These are phyloP conservation scores for Homalodisca vitripennis DNA, from an alignment of 1,140 invertebrate species.

Conservation along the genomic window DNA sequence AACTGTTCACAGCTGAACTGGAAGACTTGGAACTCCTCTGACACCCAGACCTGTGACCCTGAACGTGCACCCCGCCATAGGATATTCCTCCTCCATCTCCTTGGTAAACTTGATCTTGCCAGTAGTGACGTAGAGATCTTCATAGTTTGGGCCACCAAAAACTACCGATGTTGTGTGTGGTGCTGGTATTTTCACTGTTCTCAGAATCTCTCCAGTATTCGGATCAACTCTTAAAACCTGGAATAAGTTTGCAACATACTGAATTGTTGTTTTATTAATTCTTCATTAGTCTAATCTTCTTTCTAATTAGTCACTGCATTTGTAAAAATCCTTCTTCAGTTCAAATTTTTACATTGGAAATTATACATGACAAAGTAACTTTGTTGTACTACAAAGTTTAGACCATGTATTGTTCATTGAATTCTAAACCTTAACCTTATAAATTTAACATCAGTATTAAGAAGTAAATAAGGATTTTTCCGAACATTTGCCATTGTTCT, in stretches of 20 bases:
- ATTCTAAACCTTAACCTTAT: too few relatives aligned
- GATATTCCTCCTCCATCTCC: constrained; percentile 33
- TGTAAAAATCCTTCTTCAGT: too few relatives aligned
- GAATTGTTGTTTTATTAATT: too few relatives aligned
- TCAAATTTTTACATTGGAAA: too few relatives aligned
- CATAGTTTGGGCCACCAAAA: constrained; percentile 74
- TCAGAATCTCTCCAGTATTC: constrained; percentile 53
- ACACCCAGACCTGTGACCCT: constrained; percentile 46
- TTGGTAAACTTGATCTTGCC: constrained; percentile 48
- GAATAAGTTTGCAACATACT: background rate
- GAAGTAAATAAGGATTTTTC: too few relatives aligned
- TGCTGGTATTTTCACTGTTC: constrained; percentile 62
- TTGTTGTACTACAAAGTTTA: too few relatives aligned
- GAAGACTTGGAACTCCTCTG: constrained; percentile 39
- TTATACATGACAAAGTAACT: too few relatives aligned
- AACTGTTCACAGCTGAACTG: constrained; percentile 24
- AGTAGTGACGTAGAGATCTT: constrained; percentile 75
- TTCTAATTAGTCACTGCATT: too few relatives aligned
- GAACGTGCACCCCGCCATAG: constrained; percentile 50
- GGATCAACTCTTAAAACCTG: constrained; percentile 57
- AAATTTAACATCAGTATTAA: too few relatives aligned
- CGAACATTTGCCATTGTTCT: too few relatives aligned
- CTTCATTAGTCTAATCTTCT: too few relatives aligned
- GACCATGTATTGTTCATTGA: too few relatives aligned
- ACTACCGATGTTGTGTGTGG: constrained; percentile 73